These are phyloP conservation scores for Neocrepidodera transversa DNA, from an alignment of 2,888 invertebrate genomes.

Conservation along the genomic window DNA sequence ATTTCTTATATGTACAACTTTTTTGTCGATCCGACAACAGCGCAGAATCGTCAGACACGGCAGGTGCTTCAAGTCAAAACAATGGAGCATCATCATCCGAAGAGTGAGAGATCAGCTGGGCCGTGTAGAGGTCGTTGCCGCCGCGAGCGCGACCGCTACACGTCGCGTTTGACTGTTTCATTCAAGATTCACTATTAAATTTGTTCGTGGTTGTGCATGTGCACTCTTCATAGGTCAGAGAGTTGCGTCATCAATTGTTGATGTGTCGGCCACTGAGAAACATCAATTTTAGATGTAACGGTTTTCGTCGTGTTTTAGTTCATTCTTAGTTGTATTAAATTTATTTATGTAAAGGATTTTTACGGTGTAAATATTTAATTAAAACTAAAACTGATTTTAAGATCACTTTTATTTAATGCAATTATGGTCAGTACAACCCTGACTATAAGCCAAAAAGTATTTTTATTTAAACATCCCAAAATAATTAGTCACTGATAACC, in stretches of 20 bases:
- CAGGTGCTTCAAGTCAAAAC: not conserved
- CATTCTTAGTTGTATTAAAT: too few species aligned
- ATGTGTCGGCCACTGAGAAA: constrained; percentile 4
- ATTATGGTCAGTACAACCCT: too few species aligned
- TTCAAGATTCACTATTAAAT: constrained; percentile 53
- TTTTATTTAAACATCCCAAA: too few species aligned
- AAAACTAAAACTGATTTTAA: too few species aligned
- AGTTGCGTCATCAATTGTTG: constrained; percentile 43
- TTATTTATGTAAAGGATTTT: too few species aligned
- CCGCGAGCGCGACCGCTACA: constrained; percentile 33
- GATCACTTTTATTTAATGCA: too few species aligned
- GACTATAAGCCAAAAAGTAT: too few species aligned
- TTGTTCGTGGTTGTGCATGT: not conserved
- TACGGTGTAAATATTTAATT: too few species aligned
- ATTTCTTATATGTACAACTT: too few species aligned
- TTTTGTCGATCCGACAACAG: not conserved
- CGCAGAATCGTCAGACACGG: not conserved
- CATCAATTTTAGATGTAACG: not conserved
- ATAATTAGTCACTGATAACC: too few species aligned
- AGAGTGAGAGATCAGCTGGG: constrained; percentile 36
- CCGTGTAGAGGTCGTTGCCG: constrained; percentile 43
- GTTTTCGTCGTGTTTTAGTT: not conserved
- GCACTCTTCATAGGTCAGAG: constrained; percentile 54
- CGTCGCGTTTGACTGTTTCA: constrained; percentile 44
- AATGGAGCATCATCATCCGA: not conserved